These are phyloP conservation scores for Psilopogon haemacephalus DNA, from an alignment of 2,113 vertebrate species.

Conservation along the genomic window DNA sequence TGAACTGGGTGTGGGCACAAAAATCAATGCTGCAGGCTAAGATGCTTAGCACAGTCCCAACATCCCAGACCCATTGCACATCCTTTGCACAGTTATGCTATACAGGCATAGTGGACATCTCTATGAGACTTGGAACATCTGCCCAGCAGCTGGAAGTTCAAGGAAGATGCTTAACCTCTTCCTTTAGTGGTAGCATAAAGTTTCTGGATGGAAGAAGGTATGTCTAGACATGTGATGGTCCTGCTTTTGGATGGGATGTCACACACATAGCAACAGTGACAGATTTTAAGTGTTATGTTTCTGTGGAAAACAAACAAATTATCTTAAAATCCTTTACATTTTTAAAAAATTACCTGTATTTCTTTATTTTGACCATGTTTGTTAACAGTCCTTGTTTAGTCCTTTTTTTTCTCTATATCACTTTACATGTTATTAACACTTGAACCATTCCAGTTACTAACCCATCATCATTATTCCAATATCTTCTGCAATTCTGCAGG, in stretches of 20 bases:
- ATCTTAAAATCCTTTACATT: background rate
- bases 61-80: background rate
- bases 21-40: background rate
- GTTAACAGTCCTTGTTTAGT: background rate
- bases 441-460: background rate
- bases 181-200: background rate
- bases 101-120: background rate
- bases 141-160: background rate
- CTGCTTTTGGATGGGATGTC: background rate
- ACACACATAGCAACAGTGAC: background rate
- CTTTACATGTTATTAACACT: background rate
- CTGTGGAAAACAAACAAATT: background rate
- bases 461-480: background rate
- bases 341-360: background rate
- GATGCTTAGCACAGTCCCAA: background rate
- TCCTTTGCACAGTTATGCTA: background rate
- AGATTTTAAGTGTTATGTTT: background rate
- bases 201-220: background rate
- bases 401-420: background rate
- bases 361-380: background rate
- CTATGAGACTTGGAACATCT: background rate
- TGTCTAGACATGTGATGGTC: background rate
- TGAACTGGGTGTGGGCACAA: background rate
- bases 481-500: background rate
- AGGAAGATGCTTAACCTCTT: background rate